These are phyloP conservation scores for Eupeodes luniger DNA, from an alignment of 2,888 invertebrate genomes.

Conservation along the genomic window DNA sequence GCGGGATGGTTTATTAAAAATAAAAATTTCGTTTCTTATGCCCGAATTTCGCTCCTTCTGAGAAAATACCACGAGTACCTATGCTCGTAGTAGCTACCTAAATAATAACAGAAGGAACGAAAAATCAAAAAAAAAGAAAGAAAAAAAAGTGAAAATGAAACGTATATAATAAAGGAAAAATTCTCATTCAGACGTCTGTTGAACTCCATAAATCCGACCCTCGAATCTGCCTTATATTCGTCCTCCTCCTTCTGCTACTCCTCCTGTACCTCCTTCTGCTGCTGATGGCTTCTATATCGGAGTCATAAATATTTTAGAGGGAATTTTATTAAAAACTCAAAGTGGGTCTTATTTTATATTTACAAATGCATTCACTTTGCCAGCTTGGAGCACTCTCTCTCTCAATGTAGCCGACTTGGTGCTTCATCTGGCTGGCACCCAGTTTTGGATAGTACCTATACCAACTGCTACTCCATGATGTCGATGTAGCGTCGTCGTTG, in stretches of 20 bases:
- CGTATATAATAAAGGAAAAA: conserved; percentile 27
- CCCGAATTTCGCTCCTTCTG: conserved; percentile 23
- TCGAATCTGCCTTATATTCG: background rate
- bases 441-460: background rate
- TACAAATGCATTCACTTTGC: conserved; percentile 68
- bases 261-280: background rate
- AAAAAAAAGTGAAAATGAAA: conserved; percentile 8
- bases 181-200: conserved; percentile 46
- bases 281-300: conserved; percentile 7
- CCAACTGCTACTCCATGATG: background rate
- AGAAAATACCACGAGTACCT: background rate
- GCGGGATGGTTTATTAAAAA: conserved; percentile 62
- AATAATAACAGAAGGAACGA: no score
- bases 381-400: conserved; percentile 11
- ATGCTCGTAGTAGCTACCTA: no score
- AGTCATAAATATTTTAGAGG: conserved; percentile 68
- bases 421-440: conserved; percentile 14
- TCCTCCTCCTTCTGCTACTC: no score
- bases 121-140: conserved; percentile 13
- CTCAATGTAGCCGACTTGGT: conserved; percentile 18
- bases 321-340: conserved; percentile 73
- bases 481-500: no score
- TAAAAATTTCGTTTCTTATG: conserved; percentile 35
- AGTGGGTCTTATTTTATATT: conserved; percentile 67
- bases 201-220: conserved; percentile 23